Base-by-base conservation (phyloP, 2,113 vertebrate species). In the Bufo gargarizans region DNA sequence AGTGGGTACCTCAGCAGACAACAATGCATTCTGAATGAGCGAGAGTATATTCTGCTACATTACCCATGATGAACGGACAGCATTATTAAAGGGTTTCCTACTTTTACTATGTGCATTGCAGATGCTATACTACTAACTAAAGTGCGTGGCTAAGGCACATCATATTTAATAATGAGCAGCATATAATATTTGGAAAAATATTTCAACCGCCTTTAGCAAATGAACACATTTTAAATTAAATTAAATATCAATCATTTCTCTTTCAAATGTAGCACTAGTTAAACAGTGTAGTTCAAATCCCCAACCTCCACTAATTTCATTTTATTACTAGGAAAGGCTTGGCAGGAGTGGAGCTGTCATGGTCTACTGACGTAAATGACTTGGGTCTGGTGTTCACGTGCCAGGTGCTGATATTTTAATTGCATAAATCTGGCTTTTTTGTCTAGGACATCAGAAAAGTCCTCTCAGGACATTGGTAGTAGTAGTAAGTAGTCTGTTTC, bases 401-500 rank as follows among this genome's bases (percentile, higher is more conserved):
- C 43, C 80, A 82, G 80, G 43, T 61, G 61, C 59, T 82, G 58
- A 65, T 65, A 63, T 82, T 82, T 82, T 82, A 63, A 82, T 82
- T 47, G 80, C 61, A 82, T 65, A 65, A 82, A 65, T 82, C 80
- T 81, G 78, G 78, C 53, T 81, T 61, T 58, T 81, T 22, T 53
- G 20, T 67, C 17, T 58, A 69, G 47, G 45, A 82, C 19, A 67
- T 83, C 63, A n/a, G 20, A 45, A 45, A 59, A 81, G 58, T 65
- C 45, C 63, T 83, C 47, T 67, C 53, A 83, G 81, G 63, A 65
- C 81, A 83, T 13, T 12, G 81, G 59, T 22, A 69, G 45, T 53
- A 65, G 81, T 61, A 83, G 47, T 19, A 22, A 56, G 59, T 61
- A 56, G 16, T 14, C 17, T 47, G 11, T 12, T 80, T 33, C 55